Percentiles rank a stretch among this genome's conserved stretches.
Evolutionary conservation across 2,888 invertebrate species (phyloP).

Genomic region (Polia nebulosa): DNA sequence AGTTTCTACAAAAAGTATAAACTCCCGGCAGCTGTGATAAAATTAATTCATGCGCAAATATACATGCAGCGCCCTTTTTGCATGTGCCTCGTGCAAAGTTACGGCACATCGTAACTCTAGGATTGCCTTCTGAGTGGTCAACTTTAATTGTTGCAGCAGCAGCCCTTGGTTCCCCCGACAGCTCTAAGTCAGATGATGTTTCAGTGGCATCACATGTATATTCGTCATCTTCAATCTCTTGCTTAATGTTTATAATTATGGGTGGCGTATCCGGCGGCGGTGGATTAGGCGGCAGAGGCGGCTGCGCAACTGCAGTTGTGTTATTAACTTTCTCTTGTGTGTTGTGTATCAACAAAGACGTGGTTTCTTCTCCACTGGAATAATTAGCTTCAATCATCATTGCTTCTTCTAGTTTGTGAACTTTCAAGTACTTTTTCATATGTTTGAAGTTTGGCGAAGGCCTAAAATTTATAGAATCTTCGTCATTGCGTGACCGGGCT

Average conservation of each 20-base stretch:
- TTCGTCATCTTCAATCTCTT: slow-evolving; percentile 73
- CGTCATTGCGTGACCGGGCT: slow-evolving; percentile 63
- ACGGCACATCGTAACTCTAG: slow-evolving; percentile 73
- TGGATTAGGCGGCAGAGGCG: slow-evolving; percentile 76
- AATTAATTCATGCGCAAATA: slow-evolving; percentile 77
- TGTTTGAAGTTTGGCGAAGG: slow-evolving; percentile 83
- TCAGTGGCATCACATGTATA: slow-evolving; percentile 39
- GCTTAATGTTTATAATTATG: slow-evolving; percentile 64
- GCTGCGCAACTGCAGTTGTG: slow-evolving; percentile 60
- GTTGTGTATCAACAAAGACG: background rate
- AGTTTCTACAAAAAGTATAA: slow-evolving; percentile 82
- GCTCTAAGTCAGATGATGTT: slow-evolving; percentile 15
- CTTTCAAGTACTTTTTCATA: slow-evolving; percentile 77
- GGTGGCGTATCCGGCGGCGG: slow-evolving; percentile 72
- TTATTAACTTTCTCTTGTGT: slow-evolving; percentile 38
- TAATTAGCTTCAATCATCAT: slow-evolving; percentile 36
- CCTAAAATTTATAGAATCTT: slow-evolving; percentile 73
- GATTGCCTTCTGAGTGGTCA: slow-evolving; percentile 30
- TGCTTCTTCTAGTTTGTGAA: slow-evolving; percentile 72
- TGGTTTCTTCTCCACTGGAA: background rate
- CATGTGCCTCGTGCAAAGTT: slow-evolving; percentile 81
- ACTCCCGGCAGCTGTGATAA: slow-evolving; percentile 75
- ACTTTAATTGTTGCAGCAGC: slow-evolving; percentile 30
- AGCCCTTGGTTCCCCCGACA: slow-evolving; percentile 3
- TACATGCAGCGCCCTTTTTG: slow-evolving; percentile 75